Conservation (phyloP, 2,888 invertebrate species). For the Drosophila longiperda region DNA sequence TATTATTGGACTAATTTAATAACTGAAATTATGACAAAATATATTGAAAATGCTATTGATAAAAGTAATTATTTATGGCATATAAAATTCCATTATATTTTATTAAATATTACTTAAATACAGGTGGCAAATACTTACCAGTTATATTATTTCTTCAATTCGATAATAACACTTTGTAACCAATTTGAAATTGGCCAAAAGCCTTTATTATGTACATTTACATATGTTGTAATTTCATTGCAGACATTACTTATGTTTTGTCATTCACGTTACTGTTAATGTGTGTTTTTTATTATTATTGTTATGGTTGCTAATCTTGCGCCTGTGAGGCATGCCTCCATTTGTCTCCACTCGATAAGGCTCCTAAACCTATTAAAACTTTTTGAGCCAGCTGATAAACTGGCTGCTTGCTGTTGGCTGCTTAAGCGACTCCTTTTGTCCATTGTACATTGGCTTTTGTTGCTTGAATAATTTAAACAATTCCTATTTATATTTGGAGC, state of each 20-base stretch:
- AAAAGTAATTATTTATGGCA: not conserved
- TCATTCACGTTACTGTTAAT: constrained; percentile 8
- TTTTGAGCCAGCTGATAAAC: constrained; percentile 47
- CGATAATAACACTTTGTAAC: not conserved
- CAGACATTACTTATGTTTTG: constrained; percentile 6
- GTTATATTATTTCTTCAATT: not conserved
- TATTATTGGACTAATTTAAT: not conserved
- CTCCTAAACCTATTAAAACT: constrained; percentile 72
- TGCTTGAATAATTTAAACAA: constrained; percentile 52
- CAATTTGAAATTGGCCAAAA: not conserved
- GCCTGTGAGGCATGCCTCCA: constrained; percentile 64
- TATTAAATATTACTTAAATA: not conserved
- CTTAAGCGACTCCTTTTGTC: constrained; percentile 5
- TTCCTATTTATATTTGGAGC: constrained; percentile 47
- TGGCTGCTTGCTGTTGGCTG: not conserved
- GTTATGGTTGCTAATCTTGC: constrained; percentile 36
- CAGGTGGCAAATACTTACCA: not conserved
- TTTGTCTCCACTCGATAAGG: constrained; percentile 70
- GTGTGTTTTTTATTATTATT: constrained; percentile 26
- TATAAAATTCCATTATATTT: not conserved
- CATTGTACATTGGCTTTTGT: constrained; percentile 22
- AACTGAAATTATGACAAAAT: not conserved
- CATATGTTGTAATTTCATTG: not conserved
- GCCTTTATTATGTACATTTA: not conserved
- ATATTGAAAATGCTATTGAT: not conserved